phyloP scores from a whole-genome alignment of 2,797 vertebrate species.

The Oryzias dopingdopingensis region DNA sequence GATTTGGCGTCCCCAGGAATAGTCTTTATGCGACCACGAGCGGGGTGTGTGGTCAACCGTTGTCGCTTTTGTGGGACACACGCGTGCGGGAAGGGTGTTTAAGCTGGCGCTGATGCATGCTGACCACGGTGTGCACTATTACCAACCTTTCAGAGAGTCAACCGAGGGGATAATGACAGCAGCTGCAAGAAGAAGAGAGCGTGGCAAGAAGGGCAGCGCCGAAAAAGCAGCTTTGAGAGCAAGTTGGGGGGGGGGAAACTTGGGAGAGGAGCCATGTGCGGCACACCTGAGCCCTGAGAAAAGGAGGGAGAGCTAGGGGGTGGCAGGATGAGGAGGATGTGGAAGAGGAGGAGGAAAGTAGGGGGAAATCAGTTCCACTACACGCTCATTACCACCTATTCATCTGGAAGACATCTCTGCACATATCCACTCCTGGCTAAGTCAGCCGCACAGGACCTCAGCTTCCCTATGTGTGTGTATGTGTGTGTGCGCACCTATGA shows the following conservation, averaged over 20 bases:
- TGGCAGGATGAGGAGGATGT: constrained; percentile 8
- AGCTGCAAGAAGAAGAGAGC: constrained; percentile 6
- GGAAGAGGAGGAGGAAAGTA: constrained; percentile 39
- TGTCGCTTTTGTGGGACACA: background rate
- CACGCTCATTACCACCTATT: constrained; percentile 78
- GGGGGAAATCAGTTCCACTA: constrained; percentile 74
- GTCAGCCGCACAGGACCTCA: constrained; percentile 26
- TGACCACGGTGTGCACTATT: background rate
- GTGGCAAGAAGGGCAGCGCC: background rate
- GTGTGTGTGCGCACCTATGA: constrained; percentile 1
- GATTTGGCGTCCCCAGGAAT: constrained; percentile 13
- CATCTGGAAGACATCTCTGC: constrained; percentile 77
- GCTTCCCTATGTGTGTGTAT: constrained; percentile 12
- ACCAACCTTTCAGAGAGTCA: constrained; percentile 14
- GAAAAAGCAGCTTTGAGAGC: constrained; percentile 2
- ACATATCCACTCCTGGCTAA: constrained; percentile 58
- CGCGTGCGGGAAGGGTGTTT: constrained; percentile 12
- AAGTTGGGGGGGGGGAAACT: constrained; percentile 23
- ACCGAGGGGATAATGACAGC: background rate
- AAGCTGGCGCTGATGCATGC: background rate
- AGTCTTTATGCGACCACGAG: constrained; percentile 47
- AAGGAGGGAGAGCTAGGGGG: constrained; percentile 36
- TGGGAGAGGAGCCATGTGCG: constrained; percentile 60
- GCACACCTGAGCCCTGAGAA: constrained; percentile 71
- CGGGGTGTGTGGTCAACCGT: constrained; percentile 5